Base-by-base conservation (phyloP, 2,113 vertebrate species). In the Rostratula benghalensis region DNA sequence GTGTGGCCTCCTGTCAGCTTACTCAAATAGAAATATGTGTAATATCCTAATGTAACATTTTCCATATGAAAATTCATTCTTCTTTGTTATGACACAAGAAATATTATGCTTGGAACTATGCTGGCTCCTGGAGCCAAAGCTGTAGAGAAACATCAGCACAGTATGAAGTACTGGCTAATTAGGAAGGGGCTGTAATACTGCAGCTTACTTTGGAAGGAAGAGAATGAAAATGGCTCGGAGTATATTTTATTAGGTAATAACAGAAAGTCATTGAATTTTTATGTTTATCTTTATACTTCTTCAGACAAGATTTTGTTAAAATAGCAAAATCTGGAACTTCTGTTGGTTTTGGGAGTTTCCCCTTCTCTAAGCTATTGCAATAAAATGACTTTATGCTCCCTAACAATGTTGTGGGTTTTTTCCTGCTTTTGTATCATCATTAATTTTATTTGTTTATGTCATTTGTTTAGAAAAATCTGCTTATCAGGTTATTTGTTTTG, bases 321-420 rank as follows among this genome's bases (percentile, higher is more conserved):
- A 31, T 6, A 64, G 35, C 37, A 73, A 65, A 33, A 41, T 57
- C 31, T 92, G 54, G 5, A 64, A 57, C 50, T 39, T 68, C 9
- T 64, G 17, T 65, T 86, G 21, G 4, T 90, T 78, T 35, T 11
- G 11, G 7, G 9, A 9, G 2, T 3, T 79, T 74, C 7, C 4
- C 10, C 9, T 91, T 83, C 59, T 77, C 35, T 90, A 35, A 74
- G 18, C 11, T 88, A 7, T 35, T 83, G 37, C 31, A 73, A 59
- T 69, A 79, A 67, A 5, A 57, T 33, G 10, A 41, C 5, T 61
- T 92, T 74, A 45, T 57, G 50, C 74, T 84, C 13, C 7, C 1
- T 65, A 53, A 69, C 1, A 16, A 22, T 31, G 5, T 7, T 80
- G 10, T 19, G 7, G 4, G 0, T 0, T 54, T 83, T 63, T 5